A percentile compares a stretch with the other conserved stretches of the same genome.
These are phyloP conservation scores for Neoitamus cyanurus DNA, from an alignment of 2,888 invertebrate genomes.

Conservation along the genomic window DNA sequence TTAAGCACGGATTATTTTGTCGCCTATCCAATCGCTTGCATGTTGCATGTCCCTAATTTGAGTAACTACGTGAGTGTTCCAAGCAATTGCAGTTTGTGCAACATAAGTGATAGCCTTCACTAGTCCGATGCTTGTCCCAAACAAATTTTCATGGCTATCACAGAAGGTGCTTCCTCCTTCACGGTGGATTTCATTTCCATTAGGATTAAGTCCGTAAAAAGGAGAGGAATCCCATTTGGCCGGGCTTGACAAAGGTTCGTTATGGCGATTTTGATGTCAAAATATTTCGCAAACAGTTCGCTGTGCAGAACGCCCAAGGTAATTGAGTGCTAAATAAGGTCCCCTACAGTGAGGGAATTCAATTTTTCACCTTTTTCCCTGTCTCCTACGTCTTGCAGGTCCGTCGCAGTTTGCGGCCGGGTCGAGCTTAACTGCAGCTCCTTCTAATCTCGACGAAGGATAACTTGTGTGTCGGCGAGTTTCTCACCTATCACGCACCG, in stretches of 20 bases:
- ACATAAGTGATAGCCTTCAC: not conserved
- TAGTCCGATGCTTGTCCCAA: not conserved
- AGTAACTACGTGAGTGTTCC: too few species aligned
- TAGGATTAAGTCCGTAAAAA: not conserved
- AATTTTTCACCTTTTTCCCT: not conserved
- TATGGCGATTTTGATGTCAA: conserved; percentile 21
- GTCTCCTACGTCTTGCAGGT: not conserved
- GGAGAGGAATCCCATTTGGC: not conserved
- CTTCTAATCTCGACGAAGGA: not conserved
- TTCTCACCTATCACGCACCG: conserved; percentile 3
- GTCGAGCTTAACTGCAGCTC: not conserved
- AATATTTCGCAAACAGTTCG: conserved; percentile 25
- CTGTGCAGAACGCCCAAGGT: not conserved
- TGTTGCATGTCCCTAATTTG: too few species aligned
- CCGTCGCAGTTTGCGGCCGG: not conserved
- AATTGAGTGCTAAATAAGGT: conserved; percentile 13
- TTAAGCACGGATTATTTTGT: too few species aligned
- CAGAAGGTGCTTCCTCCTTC: not conserved
- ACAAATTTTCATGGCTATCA: not conserved
- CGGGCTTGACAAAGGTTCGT: not conserved
- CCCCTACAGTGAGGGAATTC: not conserved
- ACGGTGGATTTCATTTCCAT: conserved; percentile 4
- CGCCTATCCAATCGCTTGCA: too few species aligned
- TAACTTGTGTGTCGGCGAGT: not conserved
- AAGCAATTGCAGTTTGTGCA: too few species aligned